A percentile compares a stretch with the other conserved stretches of the same genome.
These are phyloP conservation scores for Sepiola atlantica DNA, from an alignment of 2,888 invertebrate species.

Conservation along the genomic window DNA sequence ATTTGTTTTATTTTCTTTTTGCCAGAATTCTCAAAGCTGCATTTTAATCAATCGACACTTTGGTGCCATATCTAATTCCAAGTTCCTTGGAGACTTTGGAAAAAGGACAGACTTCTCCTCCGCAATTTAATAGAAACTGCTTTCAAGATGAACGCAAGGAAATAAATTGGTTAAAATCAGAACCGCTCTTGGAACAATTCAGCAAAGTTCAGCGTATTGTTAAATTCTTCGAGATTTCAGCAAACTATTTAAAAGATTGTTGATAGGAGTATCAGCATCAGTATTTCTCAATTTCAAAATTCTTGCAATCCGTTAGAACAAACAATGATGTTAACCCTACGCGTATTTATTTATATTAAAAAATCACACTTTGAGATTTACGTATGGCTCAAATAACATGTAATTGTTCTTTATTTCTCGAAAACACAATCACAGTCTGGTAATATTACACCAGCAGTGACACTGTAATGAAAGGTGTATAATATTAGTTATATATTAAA, in stretches of 20 bases:
- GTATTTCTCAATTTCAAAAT: not conserved
- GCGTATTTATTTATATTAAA: no score
- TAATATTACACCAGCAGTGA: no score
- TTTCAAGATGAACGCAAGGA: not conserved
- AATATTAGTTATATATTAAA: no score
- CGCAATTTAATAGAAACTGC: not conserved
- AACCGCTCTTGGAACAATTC: not conserved
- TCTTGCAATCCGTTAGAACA: not conserved
- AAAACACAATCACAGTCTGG: no score
- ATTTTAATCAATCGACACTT: not conserved
- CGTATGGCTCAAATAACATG: no score
- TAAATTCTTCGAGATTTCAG: not conserved
- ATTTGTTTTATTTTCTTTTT: not conserved
- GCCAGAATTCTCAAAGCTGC: not conserved
- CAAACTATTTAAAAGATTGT: not conserved
- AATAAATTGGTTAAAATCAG: conserved; percentile 21
- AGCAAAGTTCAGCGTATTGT: not conserved
- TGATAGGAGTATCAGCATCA: not conserved
- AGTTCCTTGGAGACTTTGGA: not conserved
- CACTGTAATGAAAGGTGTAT: no score
- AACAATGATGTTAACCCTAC: no score
- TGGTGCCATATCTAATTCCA: conserved; percentile 20
- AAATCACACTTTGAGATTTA: no score
- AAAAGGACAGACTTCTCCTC: not conserved
- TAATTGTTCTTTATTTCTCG: no score